Evolutionary conservation across 2,113 vertebrate species (phyloP).

Genomic region (Gobius niger): DNA sequence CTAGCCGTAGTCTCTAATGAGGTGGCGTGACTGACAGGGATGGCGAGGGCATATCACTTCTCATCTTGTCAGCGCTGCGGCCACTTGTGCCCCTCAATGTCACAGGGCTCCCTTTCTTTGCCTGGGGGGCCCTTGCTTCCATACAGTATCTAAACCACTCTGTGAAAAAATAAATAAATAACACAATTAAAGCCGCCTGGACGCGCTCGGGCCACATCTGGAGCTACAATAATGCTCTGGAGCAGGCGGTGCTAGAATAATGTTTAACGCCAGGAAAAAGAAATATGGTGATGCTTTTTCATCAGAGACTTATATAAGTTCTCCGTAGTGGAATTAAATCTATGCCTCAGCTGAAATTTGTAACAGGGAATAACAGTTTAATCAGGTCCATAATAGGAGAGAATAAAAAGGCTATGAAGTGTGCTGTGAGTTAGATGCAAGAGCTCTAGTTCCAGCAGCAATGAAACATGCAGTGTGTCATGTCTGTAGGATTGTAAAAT

Average conservation of each 20-base stretch:
- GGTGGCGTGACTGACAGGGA: conserved; percentile 71
- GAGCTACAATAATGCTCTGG: conserved; percentile 15
- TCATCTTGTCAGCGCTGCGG: conserved; percentile 72
- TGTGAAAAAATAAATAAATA: background rate
- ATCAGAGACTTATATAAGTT: conserved; percentile 50
- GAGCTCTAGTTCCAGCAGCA: conserved; percentile 23
- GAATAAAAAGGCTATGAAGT: conserved; percentile 32
- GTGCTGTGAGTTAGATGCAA: conserved; percentile 26
- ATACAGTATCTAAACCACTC: conserved; percentile 51
- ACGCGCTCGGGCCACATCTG: conserved; percentile 41
- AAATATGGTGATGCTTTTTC: conserved; percentile 31
- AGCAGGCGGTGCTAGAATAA: conserved; percentile 2
- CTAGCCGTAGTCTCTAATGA: conserved; percentile 64
- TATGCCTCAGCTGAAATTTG: conserved; percentile 49
- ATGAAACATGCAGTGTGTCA: conserved; percentile 34
- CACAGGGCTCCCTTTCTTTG: conserved; percentile 66
- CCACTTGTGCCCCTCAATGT: conserved; percentile 74
- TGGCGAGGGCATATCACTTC: conserved; percentile 72
- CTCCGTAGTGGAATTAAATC: conserved; percentile 46
- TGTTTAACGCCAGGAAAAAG: conserved; percentile 13
- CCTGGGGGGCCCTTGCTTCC: conserved; percentile 59
- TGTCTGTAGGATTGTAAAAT: background rate
- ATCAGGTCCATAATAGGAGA: conserved; percentile 56
- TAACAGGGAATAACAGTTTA: conserved; percentile 54
- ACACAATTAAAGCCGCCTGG: conserved; percentile 15